Evolutionary conservation across 2,797 vertebrate genomes (phyloP).

Genomic region (Geotrypetes seraphini): DNA sequence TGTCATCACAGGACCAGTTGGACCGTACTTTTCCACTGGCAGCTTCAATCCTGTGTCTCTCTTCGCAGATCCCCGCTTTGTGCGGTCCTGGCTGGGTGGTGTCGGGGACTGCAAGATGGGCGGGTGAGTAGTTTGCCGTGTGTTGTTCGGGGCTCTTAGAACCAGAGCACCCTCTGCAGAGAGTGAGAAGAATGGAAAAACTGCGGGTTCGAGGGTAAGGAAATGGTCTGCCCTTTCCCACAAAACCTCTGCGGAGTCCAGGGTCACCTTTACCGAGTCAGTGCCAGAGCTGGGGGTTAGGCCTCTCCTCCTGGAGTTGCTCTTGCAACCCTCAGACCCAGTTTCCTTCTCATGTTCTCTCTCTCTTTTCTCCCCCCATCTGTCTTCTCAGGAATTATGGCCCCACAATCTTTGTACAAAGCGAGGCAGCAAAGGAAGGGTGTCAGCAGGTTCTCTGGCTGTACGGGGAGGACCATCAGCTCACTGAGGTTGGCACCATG

Average conservation of each 20-base stretch:
- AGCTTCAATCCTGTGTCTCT: conserved; percentile 70
- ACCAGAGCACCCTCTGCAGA: too few species aligned
- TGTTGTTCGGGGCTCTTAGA: background rate
- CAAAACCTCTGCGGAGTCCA: too few species aligned
- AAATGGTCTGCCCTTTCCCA: too few species aligned
- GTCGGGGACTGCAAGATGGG: conserved; percentile 77
- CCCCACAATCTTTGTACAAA: conserved; percentile 74
- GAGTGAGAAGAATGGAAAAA: too few species aligned
- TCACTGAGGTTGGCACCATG: conserved; percentile 89
- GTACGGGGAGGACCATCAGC: conserved; percentile 65
- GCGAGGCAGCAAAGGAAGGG: conserved; percentile 53
- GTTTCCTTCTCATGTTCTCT: too few species aligned
- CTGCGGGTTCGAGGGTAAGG: too few species aligned
- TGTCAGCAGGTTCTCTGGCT: conserved; percentile 88
- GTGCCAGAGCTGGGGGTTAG: too few species aligned
- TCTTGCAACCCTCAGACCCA: too few species aligned
- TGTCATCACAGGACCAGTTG: conserved; percentile 74
- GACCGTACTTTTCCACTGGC: conserved; percentile 73
- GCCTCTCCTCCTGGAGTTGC: too few species aligned
- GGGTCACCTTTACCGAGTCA: too few species aligned
- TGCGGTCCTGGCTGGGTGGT: conserved; percentile 75
- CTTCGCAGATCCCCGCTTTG: conserved; percentile 69
- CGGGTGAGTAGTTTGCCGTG: conserved; percentile 61
- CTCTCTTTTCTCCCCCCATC: too few species aligned
- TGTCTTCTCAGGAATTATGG: conserved; percentile 88